Percentiles rank a stretch among this genome's conserved stretches.
These are phyloP conservation scores for Psilopsiagon aymara DNA, from an alignment of 2,113 vertebrate species.

Conservation along the genomic window DNA sequence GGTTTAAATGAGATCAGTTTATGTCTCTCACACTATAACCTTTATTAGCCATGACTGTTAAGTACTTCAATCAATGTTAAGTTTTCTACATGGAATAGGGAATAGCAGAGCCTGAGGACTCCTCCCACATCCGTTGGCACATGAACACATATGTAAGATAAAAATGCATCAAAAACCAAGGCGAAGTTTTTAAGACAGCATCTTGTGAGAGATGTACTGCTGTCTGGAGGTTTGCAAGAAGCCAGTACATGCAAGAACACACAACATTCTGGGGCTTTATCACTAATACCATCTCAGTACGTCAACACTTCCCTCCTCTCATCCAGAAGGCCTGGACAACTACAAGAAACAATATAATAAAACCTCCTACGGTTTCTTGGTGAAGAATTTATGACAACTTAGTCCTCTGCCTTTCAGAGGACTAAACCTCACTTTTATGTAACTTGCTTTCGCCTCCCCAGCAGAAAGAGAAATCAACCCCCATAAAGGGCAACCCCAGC, in stretches of 20 bases:
- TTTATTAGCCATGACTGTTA: neutral
- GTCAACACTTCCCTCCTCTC: neutral
- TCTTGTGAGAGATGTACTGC: neutral
- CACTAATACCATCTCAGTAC: neutral
- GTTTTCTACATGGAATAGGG: neutral
- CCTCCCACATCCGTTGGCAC: neutral
- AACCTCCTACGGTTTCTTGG: neutral
- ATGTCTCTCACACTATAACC: neutral
- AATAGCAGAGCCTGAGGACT: neutral
- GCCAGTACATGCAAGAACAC: neutral
- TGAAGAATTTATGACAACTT: neutral
- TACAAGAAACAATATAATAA: neutral
- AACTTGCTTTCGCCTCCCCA: neutral
- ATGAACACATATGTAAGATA: neutral
- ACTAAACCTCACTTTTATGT: neutral
- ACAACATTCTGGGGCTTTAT: neutral
- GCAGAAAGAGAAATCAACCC: neutral
- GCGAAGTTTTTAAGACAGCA: neutral
- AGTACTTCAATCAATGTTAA: neutral
- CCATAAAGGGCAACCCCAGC: neutral
- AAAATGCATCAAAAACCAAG: neutral
- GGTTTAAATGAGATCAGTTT: neutral
- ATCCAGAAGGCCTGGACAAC: neutral
- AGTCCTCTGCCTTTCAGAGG: neutral
- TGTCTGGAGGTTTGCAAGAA: too few relatives aligned